Evolutionary conservation across 2,888 invertebrate species (phyloP).

Genomic region (Fabriciana adippe): DNA sequence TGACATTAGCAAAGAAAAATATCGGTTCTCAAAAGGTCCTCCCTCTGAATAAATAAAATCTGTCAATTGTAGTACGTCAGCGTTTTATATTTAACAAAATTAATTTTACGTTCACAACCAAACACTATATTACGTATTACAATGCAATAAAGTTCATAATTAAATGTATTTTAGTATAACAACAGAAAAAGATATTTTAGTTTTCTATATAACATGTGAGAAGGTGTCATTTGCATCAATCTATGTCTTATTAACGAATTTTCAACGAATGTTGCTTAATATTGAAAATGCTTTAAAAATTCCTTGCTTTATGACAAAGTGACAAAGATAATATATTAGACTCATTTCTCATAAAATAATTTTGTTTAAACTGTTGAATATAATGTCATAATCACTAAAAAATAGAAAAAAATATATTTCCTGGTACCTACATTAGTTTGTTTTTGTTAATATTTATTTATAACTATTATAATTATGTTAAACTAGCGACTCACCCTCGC

Average conservation of each 20-base stretch:
- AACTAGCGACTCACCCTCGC: too few species aligned
- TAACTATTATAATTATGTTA: too few species aligned
- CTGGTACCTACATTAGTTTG: too few species aligned
- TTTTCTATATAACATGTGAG: constrained; percentile 50
- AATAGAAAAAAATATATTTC: too few species aligned
- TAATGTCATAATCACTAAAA: too few species aligned
- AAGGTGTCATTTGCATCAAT: constrained; percentile 76
- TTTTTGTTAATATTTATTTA: too few species aligned
- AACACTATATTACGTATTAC: constrained; percentile 17
- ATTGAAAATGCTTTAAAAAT: constrained; percentile 17
- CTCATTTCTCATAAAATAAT: too few species aligned
- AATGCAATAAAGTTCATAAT: constrained; percentile 23
- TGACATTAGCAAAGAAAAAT: constrained; percentile 51
- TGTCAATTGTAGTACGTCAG: constrained; percentile 72
- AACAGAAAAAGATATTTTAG: constrained; percentile 30
- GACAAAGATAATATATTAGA: not conserved
- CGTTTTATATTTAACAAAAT: constrained; percentile 41
- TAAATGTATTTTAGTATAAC: not conserved
- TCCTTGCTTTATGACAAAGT: not conserved
- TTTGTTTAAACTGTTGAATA: too few species aligned
- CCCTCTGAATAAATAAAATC: constrained; percentile 74
- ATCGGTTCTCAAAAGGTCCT: constrained; percentile 43
- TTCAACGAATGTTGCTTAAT: constrained; percentile 49
- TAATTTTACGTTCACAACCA: not conserved
- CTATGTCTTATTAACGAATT: constrained; percentile 71